phyloP scores from a whole-genome alignment of 2,797 vertebrate species.

The Sebastes reedi region DNA sequence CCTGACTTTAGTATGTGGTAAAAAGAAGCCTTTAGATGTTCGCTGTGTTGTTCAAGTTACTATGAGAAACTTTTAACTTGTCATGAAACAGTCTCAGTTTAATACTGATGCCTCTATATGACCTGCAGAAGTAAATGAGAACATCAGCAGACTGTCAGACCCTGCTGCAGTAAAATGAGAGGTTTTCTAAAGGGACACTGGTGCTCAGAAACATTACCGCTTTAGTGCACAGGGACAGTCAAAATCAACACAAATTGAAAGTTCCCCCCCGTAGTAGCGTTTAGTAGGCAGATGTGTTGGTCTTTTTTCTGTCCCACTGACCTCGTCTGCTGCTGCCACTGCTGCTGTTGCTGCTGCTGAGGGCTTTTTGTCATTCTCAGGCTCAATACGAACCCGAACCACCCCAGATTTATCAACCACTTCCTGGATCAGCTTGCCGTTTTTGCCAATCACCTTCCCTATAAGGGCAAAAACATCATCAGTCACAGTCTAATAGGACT shows the following conservation, averaged over 20 bases:
- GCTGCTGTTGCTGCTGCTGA: slow-evolving; percentile 78
- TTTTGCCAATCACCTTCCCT: slow-evolving; percentile 99
- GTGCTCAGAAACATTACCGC: not conserved
- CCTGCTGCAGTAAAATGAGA: not conserved
- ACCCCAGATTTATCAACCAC: slow-evolving; percentile 99
- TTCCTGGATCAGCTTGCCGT: slow-evolving; percentile 98
- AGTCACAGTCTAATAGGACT: not conserved
- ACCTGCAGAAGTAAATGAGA: not conserved
- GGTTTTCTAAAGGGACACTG: not conserved
- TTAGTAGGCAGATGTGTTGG: not conserved
- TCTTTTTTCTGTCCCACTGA: slow-evolving; percentile 59
- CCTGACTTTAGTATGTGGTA: not conserved
- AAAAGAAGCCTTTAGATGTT: not conserved
- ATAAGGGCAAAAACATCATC: not conserved
- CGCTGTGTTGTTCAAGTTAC: not conserved
- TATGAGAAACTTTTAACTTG: not conserved
- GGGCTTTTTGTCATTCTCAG: slow-evolving; percentile 96
- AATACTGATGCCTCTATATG: not conserved
- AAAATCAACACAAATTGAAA: not conserved
- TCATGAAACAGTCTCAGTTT: not conserved
- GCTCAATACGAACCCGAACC: slow-evolving; percentile 96
- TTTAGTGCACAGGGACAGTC: not conserved
- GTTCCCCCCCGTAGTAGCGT: not conserved
- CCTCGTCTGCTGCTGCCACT: slow-evolving; percentile 85
- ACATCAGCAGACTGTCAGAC: not conserved